These are phyloP conservation scores for Drosophila parvula DNA, from an alignment of 1,140 invertebrate genomes.

Conservation along the genomic window DNA sequence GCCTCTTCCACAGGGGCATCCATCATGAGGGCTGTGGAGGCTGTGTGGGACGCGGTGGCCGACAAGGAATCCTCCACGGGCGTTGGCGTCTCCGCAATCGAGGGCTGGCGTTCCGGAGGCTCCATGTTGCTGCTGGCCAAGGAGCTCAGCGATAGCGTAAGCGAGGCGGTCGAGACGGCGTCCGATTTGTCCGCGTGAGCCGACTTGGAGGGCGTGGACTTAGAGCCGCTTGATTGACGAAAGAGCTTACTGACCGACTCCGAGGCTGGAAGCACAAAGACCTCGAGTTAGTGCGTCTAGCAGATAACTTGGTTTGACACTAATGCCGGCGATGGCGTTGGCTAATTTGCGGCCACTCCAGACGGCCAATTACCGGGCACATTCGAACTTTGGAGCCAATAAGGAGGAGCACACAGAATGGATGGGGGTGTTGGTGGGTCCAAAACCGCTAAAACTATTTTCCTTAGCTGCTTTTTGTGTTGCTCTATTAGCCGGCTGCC, in stretches of 20 bases:
- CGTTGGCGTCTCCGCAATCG: slow-evolving; percentile 67
- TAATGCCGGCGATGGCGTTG: slow-evolving; percentile 69
- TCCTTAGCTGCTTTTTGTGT: slow-evolving; percentile 43
- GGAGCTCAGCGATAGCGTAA: slow-evolving; percentile 75
- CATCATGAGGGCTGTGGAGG: slow-evolving; percentile 73
- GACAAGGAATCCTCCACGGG: slow-evolving; percentile 65
- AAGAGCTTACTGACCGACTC: slow-evolving; percentile 83
- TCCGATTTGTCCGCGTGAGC: slow-evolving; percentile 63
- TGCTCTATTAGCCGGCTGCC: slow-evolving; percentile 45
- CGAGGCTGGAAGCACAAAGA: slow-evolving; percentile 65
- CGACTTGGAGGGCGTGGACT: slow-evolving; percentile 63
- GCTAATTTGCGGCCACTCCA: slow-evolving; percentile 66
- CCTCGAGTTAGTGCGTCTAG: slow-evolving; percentile 50
- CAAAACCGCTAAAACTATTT: slow-evolving; percentile 59
- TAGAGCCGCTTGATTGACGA: slow-evolving; percentile 75
- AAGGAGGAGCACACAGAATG: background rate
- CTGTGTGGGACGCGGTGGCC: slow-evolving; percentile 65
- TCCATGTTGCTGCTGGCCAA: slow-evolving; percentile 60
- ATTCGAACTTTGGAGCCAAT: slow-evolving; percentile 49
- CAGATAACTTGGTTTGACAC: slow-evolving; percentile 71
- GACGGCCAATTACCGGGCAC: slow-evolving; percentile 65
- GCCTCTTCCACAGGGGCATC: slow-evolving; percentile 43
- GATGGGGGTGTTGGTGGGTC: background rate
- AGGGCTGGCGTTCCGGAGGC: slow-evolving; percentile 51
- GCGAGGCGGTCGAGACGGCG: slow-evolving; percentile 64